Base-by-base conservation (phyloP, 2,888 invertebrate genomes). In the Calliscelio sp. region DNA sequence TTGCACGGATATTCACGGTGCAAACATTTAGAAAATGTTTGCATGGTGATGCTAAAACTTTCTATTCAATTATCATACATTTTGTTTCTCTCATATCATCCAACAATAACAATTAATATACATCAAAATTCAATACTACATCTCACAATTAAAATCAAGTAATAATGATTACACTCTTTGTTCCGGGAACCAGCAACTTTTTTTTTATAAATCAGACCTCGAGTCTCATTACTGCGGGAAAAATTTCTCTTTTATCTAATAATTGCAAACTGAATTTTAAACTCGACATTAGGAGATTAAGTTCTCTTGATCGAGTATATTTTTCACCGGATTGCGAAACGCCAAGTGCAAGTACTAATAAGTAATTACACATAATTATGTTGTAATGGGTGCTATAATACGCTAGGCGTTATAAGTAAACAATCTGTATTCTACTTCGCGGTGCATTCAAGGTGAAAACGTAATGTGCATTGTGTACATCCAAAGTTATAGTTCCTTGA, bases 401-500 rank as follows among this genome's bases (percentile, higher is more conserved):
- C 71, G 75, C 35, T 73, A 57, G 80, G 49, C 63, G 79, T 53
- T 81, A 65, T 74, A 81, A 70, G 82, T 68, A 70, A 83, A 85
- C 80, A 84, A 80, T 80, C 77, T 65, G 66, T 73, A 82, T 79
- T 82, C 85, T 20, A 77, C 78, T 83, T 81, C 35, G 73, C 59
- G 55, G 79, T 65, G 77, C 61, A 85, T 82, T 80, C 85, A 85
- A 85, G 85, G 85, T 83, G 77, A 82, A 71, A 83, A 81, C 80
- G 71, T 77, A 77, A 79, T 75, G 79, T 79, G 71, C 79, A 85
- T 85, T 82, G 81, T 85, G n/a, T n/a, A n/a, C n/a, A 71, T 79
- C 84, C 71, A 18, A 71, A 84, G 84, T 84, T 84, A 84, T 71
- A 84, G 84, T 84, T 84, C 84, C 80, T 84, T 84, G 84, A 84